Conservation (phyloP, 2,113 vertebrate genomes). For the Camelus bactrianus region DNA sequence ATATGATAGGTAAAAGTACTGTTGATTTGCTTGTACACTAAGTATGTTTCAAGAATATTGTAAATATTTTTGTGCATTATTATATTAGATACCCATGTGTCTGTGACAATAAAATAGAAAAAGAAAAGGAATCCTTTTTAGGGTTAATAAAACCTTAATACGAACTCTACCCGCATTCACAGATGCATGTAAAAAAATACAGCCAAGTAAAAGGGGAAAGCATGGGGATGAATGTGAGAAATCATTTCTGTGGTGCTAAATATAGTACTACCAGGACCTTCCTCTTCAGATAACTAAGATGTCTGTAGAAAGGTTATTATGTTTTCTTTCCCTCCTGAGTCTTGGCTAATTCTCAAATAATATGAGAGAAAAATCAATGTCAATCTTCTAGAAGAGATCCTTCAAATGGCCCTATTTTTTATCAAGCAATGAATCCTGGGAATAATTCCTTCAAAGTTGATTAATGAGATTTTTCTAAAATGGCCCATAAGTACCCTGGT, state of each 20-base stretch:
- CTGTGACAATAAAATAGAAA: background rate
- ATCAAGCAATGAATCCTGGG: background rate
- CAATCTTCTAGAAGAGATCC: background rate
- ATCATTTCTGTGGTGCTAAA: background rate
- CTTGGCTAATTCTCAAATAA: slow-evolving; percentile 42
- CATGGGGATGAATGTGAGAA: background rate
- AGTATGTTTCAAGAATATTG: background rate
- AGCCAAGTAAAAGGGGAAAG: background rate
- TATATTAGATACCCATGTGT: background rate
- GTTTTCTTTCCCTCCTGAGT: background rate
- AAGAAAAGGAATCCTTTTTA: background rate
- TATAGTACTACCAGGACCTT: background rate
- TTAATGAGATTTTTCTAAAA: slow-evolving; percentile 4
- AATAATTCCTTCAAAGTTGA: background rate
- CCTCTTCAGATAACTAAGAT: background rate
- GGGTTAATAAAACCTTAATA: background rate
- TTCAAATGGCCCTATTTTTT: background rate
- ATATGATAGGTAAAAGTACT: background rate
- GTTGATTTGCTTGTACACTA: background rate
- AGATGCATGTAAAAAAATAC: background rate
- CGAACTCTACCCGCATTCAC: background rate
- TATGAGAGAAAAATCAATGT: background rate
- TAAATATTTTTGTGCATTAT: background rate
- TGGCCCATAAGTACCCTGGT: background rate
- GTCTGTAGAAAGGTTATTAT: background rate